A percentile compares a stretch with the other conserved stretches of the same genome.
These are phyloP conservation scores for Teinopalpus imperialis DNA, from an alignment of 2,888 invertebrate species.

Conservation along the genomic window DNA sequence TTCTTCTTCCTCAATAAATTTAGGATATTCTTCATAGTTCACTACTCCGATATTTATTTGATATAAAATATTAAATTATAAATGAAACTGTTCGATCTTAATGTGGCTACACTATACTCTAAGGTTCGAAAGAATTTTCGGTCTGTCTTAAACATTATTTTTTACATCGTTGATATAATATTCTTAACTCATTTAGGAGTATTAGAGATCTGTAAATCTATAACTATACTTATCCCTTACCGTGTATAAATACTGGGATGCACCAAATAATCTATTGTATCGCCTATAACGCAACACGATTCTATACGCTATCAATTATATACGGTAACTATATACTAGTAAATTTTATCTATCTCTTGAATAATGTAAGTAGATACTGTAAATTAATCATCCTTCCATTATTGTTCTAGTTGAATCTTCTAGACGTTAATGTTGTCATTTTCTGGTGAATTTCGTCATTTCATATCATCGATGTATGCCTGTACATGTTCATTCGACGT, in stretches of 20 bases:
- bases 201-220: slow-evolving; percentile 43
- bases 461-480: slow-evolving; percentile 33
- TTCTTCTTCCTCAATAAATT: slow-evolving; percentile 27
- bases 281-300: slow-evolving; percentile 49
- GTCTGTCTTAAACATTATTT: slow-evolving; percentile 51
- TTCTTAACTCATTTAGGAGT: slow-evolving; percentile 47
- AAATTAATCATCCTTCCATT: slow-evolving; percentile 72
- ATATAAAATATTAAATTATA: too few relatives aligned
- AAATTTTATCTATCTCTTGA: slow-evolving; percentile 73
- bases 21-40: slow-evolving; percentile 26
- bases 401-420: slow-evolving; percentile 38
- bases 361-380: slow-evolving; percentile 67
- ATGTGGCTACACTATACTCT: slow-evolving; percentile 55
- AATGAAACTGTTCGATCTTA: slow-evolving; percentile 50
- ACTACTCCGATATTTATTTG: slow-evolving; percentile 7
- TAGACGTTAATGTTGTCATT: slow-evolving; percentile 27
- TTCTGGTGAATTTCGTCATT: slow-evolving; percentile 28
- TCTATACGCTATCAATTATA: slow-evolving; percentile 45
- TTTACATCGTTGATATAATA: slow-evolving; percentile 54
- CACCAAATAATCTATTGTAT: slow-evolving; percentile 62
- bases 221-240: slow-evolving; percentile 45
- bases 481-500: slow-evolving; percentile 31
- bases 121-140: slow-evolving; percentile 51
- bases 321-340: slow-evolving; percentile 66
- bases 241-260: slow-evolving; percentile 48